Evolutionary conservation across 1,140 invertebrate species (phyloP).

Genomic region (Procambarus virginalis): DNA sequence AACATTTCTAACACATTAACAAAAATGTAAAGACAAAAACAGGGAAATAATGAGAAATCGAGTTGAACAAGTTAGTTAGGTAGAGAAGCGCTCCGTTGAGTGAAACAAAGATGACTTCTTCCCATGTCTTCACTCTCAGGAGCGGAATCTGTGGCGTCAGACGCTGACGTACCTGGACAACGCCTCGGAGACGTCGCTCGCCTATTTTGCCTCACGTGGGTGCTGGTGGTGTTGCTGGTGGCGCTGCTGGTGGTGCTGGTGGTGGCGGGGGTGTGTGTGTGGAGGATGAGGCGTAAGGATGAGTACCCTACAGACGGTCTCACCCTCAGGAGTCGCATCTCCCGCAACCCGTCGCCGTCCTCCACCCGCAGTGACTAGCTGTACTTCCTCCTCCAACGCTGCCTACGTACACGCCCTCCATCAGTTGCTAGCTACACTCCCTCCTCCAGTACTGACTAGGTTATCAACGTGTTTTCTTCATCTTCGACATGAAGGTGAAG

Average conservation of each 20-base stretch:
- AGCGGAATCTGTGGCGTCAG: constrained; percentile 38
- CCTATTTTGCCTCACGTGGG: constrained; percentile 32
- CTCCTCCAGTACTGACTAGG: no score
- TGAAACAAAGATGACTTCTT: not conserved
- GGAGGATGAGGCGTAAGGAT: not conserved
- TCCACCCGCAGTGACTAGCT: not conserved
- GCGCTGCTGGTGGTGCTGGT: not conserved
- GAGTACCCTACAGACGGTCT: constrained; percentile 9
- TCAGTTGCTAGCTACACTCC: no score
- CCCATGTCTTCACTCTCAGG: not conserved
- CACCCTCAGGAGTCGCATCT: constrained; percentile 7
- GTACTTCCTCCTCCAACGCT: no score
- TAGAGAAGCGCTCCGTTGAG: no score
- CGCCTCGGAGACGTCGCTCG: not conserved
- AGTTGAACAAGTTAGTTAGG: no score
- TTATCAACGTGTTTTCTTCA: no score
- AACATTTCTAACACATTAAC: no score
- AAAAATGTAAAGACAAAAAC: no score
- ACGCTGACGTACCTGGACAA: constrained; percentile 28
- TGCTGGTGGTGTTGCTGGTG: constrained; percentile 30
- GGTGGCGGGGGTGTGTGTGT: not conserved
- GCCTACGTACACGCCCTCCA: no score
- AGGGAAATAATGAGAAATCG: no score
- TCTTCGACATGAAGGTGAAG: no score
- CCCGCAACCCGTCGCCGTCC: constrained; percentile 11